Base-by-base conservation (phyloP, 2,888 invertebrate genomes). In the Ophioninae sp. region DNA sequence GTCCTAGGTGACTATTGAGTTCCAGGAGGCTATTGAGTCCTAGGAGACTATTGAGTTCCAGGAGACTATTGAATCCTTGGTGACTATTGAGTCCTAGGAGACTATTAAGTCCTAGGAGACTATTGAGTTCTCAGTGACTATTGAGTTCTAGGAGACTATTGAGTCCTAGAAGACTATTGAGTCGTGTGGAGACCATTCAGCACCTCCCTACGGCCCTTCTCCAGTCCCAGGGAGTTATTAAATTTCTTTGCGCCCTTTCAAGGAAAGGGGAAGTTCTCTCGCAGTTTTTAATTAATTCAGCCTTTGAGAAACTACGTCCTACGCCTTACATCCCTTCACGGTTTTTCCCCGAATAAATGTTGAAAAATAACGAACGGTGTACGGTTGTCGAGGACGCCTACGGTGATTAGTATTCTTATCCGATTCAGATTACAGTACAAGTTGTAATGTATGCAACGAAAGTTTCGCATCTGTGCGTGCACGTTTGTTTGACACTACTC, bases 381-480 rank as follows among this genome's bases (percentile, higher is more conserved):
- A 44, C 17, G 44, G 51, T 58, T 44, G 69, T 39, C 39, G 23
- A 37, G 23, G 37, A 41, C 37, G 51, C 10, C 64, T 69, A 22
- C 23, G 9, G 71, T 64, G 59, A 79, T 79, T 75, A 79, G 79
- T 75, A 82, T 82, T 79, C 75, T 82, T 74, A 78, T 75, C 82
- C 22, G 64, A 82, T 82, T 69, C 37, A 73, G 73, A 82, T 78
- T 73, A 78, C 65, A 65, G 71, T 79, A 79, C 82, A 82, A 79
- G 71, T 75, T 79, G 79, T 79, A 79, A 79, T 79, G 59, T 75
- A 82, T 79, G 71, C 82, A n/a, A 74, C 44, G 64, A 74, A 73
- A 78, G 73, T 80, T 76, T 68, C 74, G 56, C 30, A 78, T 37
- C 59, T 41, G 61, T 65, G 56, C 20, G 65, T 65, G 64, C 13